Conservation (phyloP, 2,113 vertebrate species). For the Saguinus midas region DNA sequence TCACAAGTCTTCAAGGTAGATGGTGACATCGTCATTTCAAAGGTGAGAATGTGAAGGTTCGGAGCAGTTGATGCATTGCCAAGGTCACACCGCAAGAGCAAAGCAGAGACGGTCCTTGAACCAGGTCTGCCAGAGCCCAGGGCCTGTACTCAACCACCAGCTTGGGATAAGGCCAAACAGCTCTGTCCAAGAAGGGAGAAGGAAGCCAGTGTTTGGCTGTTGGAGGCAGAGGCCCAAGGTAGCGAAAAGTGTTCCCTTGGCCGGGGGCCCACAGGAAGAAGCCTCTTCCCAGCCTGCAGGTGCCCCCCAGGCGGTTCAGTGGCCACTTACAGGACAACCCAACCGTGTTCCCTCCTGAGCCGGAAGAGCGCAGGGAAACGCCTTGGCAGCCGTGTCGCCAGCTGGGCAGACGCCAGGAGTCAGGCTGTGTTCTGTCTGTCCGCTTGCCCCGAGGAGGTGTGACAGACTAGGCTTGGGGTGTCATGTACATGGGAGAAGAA, state of each 20-base stretch:
- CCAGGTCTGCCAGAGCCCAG: neutral
- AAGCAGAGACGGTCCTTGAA: neutral
- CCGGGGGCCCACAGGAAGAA: neutral
- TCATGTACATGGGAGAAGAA: neutral
- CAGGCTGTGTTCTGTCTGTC: neutral
- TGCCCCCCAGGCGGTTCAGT: neutral
- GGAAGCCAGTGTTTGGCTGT: neutral
- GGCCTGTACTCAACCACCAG: neutral
- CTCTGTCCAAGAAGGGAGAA: too few relatives aligned
- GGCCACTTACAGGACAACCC: neutral
- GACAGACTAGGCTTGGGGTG: neutral
- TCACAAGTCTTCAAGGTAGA: neutral
- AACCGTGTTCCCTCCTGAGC: neutral
- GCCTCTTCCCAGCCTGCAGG: neutral
- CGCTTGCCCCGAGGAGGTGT: neutral
- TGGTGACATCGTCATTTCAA: neutral
- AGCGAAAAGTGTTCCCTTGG: neutral
- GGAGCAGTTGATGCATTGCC: neutral
- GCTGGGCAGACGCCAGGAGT: neutral
- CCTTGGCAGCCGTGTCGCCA: too few relatives aligned
- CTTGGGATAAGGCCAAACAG: neutral
- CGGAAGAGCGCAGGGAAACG: neutral
- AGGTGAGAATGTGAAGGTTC: slow-evolving; percentile 29
- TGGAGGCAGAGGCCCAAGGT: neutral
- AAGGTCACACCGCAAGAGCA: neutral